These are phyloP conservation scores for Torymus tubicola DNA, from an alignment of 2,888 invertebrate species.

Conservation along the genomic window DNA sequence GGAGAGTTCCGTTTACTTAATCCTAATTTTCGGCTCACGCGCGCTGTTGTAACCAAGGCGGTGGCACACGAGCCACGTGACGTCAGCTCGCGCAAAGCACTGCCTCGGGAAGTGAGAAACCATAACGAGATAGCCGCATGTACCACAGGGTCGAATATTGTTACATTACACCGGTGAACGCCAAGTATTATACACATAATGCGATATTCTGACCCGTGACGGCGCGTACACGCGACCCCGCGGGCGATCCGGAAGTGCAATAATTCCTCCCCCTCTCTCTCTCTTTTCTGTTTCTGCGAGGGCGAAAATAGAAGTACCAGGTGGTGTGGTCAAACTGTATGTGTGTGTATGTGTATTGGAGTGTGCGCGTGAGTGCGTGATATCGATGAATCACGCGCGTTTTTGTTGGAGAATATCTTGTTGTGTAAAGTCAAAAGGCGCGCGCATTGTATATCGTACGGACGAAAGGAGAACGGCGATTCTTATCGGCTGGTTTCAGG, in stretches of 20 bases:
- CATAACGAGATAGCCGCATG: background rate
- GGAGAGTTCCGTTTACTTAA: slow-evolving; percentile 53
- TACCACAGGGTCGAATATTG: background rate
- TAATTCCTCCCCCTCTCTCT: background rate
- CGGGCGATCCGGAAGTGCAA: slow-evolving; percentile 29
- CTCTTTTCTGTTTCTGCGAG: too few species aligned
- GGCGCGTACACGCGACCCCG: slow-evolving; percentile 1
- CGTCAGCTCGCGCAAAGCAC: slow-evolving; percentile 9
- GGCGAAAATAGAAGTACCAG: too few species aligned
- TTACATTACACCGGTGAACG: too few species aligned
- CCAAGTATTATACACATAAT: background rate
- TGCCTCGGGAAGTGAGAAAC: background rate
- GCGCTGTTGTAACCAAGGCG: slow-evolving; percentile 28
- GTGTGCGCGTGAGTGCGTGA: background rate
- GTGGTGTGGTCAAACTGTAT: too few species aligned
- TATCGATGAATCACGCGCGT: slow-evolving; percentile 42
- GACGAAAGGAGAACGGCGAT: slow-evolving; percentile 30
- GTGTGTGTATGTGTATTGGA: too few species aligned
- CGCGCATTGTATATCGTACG: background rate
- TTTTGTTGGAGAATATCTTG: slow-evolving; percentile 1
- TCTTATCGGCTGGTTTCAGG: slow-evolving; percentile 33
- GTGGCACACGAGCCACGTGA: background rate
- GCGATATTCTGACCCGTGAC: slow-evolving; percentile 35
- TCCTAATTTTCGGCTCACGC: slow-evolving; percentile 49
- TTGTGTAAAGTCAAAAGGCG: slow-evolving; percentile 12